These are phyloP conservation scores for Sinodicranocentrus sp. DNA, from an alignment of 2,888 invertebrate genomes.

Conservation along the genomic window DNA sequence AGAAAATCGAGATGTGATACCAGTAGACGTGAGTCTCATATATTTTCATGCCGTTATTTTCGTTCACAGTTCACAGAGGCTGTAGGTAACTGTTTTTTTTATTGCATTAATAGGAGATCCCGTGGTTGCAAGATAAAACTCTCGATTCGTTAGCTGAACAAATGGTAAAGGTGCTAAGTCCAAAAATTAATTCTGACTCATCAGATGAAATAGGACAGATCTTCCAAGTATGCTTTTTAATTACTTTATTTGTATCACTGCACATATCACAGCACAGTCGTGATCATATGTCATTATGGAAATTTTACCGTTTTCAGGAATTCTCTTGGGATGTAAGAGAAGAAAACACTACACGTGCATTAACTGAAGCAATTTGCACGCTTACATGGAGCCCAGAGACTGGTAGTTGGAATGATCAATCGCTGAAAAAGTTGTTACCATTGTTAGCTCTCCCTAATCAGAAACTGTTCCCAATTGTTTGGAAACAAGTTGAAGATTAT, in stretches of 20 bases:
- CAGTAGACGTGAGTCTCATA: conserved; percentile 63
- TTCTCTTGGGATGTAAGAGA: conserved; percentile 75
- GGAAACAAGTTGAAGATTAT: conserved; percentile 74
- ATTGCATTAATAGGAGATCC: conserved; percentile 65
- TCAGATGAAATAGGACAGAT: conserved; percentile 67
- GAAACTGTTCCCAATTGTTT: conserved; percentile 65
- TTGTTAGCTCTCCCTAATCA: conserved; percentile 67
- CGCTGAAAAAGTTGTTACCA: conserved; percentile 68
- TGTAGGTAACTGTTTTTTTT: not conserved
- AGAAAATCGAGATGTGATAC: conserved; percentile 66
- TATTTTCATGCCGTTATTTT: not conserved
- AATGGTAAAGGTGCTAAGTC: conserved; percentile 76
- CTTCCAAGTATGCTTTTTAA: conserved; percentile 67
- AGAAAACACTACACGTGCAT: conserved; percentile 65
- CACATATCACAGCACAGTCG: too few relatives aligned
- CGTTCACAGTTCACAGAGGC: not conserved
- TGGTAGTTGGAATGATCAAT: conserved; percentile 67
- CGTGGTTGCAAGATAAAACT: conserved; percentile 73
- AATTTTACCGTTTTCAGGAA: conserved; percentile 62
- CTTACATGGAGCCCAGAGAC: conserved; percentile 70
- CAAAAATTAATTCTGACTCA: conserved; percentile 52
- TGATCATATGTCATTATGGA: not conserved
- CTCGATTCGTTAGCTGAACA: conserved; percentile 70
- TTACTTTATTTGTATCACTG: conserved; percentile 14
- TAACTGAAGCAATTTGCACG: conserved; percentile 74